phyloP scores from a whole-genome alignment of 2,113 vertebrate genomes.

The Astur gentilis region DNA sequence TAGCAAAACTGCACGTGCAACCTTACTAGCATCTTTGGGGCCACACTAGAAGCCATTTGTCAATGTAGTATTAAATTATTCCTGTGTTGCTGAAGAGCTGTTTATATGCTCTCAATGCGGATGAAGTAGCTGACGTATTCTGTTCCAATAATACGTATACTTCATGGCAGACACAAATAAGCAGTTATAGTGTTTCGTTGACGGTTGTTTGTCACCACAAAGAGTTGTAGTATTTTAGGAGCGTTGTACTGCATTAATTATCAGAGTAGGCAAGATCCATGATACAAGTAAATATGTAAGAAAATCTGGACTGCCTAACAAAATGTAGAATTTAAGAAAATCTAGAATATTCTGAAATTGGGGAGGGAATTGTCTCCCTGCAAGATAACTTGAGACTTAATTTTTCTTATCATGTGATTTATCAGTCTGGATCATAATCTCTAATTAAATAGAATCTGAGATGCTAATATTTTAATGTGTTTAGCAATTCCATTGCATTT shows the following conservation, averaged over 20 bases:
- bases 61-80: background rate
- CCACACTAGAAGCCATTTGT: background rate
- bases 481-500: background rate
- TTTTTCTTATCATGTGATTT: background rate
- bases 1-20: fast-evolving
- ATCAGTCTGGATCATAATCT: background rate
- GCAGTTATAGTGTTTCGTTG: background rate
- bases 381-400: background rate
- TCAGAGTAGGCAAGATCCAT: background rate
- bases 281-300: background rate
- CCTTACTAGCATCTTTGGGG: background rate
- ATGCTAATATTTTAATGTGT: background rate
- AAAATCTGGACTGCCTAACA: background rate
- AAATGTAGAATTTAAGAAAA: background rate
- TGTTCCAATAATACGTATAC: background rate
- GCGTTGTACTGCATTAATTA: background rate
- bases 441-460: background rate
- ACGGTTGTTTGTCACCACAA: background rate
- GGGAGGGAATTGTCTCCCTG: background rate
- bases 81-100: background rate
- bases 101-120: background rate
- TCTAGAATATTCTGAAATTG: background rate
- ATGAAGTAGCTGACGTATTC: background rate
- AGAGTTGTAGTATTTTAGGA: background rate
- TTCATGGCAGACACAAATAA: background rate